These are phyloP conservation scores for Otolemur crassicaudatus DNA, from an alignment of 2,797 vertebrate genomes.

Conservation along the genomic window DNA sequence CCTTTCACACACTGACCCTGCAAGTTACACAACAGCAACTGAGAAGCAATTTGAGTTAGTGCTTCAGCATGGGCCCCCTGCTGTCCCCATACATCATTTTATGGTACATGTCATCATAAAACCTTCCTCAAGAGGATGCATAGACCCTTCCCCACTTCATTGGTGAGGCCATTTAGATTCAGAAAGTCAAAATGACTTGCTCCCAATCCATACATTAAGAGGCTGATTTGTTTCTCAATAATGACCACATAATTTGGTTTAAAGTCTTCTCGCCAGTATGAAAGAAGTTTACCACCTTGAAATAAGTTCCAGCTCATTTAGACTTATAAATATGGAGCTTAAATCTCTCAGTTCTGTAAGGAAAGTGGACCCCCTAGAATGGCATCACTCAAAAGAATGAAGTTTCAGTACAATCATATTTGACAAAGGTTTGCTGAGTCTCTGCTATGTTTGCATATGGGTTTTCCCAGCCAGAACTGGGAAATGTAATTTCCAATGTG, in stretches of 20 bases:
- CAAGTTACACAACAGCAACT: background rate
- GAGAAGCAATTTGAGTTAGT: too few relatives aligned
- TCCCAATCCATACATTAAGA: background rate
- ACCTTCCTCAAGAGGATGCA: background rate
- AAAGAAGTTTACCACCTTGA: background rate
- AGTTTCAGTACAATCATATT: background rate
- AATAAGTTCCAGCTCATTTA: background rate
- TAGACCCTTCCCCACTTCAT: background rate
- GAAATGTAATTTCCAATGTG: background rate
- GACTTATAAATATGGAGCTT: background rate
- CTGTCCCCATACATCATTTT: background rate
- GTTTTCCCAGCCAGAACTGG: background rate
- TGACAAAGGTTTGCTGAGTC: background rate
- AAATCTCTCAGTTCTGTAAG: background rate
- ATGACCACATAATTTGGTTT: background rate
- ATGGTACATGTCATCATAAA: too few relatives aligned
- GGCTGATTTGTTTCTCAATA: background rate
- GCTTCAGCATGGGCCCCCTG: too few relatives aligned
- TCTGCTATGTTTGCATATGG: background rate
- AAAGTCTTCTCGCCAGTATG: background rate
- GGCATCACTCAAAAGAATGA: background rate
- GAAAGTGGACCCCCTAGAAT: background rate
- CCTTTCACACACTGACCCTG: background rate
- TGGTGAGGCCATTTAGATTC: background rate
- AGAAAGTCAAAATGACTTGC: background rate